Evolutionary conservation across 2,888 invertebrate species (phyloP).

Genomic region (Eurytoma californica): DNA sequence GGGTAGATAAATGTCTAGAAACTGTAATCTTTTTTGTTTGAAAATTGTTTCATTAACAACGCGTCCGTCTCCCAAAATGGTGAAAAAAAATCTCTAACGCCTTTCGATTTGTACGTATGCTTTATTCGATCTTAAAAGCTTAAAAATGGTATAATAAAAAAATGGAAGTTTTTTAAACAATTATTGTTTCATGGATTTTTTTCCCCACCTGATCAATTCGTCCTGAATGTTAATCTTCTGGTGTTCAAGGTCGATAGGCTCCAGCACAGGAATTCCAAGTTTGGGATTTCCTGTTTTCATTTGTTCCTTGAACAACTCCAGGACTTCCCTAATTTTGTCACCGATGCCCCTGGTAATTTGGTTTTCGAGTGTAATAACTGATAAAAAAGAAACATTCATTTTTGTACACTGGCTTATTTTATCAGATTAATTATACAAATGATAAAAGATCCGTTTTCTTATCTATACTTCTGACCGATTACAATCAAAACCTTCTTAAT

Average conservation of each 20-base stretch:
- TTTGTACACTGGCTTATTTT: background rate
- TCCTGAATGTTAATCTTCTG: constrained; percentile 35
- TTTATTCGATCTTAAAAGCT: background rate
- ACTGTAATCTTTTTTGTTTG: too few species aligned
- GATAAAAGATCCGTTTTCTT: background rate
- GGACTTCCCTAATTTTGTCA: constrained; percentile 18
- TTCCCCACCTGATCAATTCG: constrained; percentile 6
- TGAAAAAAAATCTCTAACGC: too few species aligned
- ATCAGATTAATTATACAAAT: background rate
- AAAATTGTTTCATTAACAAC: too few species aligned
- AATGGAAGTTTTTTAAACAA: background rate
- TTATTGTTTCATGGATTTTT: background rate
- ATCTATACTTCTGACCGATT: background rate
- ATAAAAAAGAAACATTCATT: background rate
- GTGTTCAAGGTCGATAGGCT: constrained; percentile 58
- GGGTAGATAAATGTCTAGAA: too few species aligned
- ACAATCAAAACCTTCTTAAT: background rate
- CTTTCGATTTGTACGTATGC: too few species aligned
- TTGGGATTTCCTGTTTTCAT: constrained; percentile 58
- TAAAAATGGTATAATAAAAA: background rate
- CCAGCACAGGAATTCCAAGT: constrained; percentile 63
- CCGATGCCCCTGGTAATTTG: background rate
- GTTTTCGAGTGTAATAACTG: background rate
- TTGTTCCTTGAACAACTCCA: constrained; percentile 57
- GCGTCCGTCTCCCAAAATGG: too few species aligned